A percentile compares a stretch with the other conserved stretches of the same genome.
phyloP scores from a whole-genome alignment of 2,797 vertebrate species.

The Cuniculus paca region DNA sequence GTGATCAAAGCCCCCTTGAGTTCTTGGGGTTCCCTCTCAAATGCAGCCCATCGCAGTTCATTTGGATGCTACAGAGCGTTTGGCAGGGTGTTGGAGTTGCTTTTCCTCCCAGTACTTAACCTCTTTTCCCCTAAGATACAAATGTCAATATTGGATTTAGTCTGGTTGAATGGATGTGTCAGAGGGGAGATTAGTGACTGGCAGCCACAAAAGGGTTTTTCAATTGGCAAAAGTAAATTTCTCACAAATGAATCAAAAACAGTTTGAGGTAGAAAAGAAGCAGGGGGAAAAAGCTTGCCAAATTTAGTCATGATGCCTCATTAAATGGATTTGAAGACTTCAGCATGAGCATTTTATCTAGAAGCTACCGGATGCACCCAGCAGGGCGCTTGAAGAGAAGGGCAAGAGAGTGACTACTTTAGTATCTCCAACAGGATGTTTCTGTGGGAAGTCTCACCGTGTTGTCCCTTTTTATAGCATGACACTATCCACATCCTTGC shows the following conservation, averaged over 20 bases:
- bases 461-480: neutral
- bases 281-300: slow-evolving; percentile 76
- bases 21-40: slow-evolving; percentile 52
- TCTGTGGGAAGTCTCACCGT: neutral
- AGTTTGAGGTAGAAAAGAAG: slow-evolving; percentile 84
- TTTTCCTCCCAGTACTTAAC: slow-evolving; percentile 85
- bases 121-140: slow-evolving; percentile 84
- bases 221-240: slow-evolving; percentile 88
- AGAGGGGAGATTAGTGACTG: slow-evolving; percentile 88
- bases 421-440: neutral
- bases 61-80: slow-evolving; percentile 65
- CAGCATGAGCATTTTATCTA: neutral
- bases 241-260: slow-evolving; percentile 86
- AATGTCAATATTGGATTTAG: slow-evolving; percentile 90
- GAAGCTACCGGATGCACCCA: slow-evolving; percentile 65
- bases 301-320: slow-evolving; percentile 82
- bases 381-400: neutral
- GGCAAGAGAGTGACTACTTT: neutral
- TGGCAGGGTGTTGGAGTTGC: slow-evolving; percentile 77
- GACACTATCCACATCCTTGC: neutral
- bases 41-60: slow-evolving; percentile 7
- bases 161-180: slow-evolving; percentile 87
- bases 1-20: slow-evolving; percentile 58
- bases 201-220: slow-evolving; percentile 86
- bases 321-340: slow-evolving; percentile 83